A percentile compares a stretch with the other conserved stretches of the same genome.
Evolutionary conservation across 2,888 invertebrate species (phyloP).

Genomic region (Anoplius nigerrimus): DNA sequence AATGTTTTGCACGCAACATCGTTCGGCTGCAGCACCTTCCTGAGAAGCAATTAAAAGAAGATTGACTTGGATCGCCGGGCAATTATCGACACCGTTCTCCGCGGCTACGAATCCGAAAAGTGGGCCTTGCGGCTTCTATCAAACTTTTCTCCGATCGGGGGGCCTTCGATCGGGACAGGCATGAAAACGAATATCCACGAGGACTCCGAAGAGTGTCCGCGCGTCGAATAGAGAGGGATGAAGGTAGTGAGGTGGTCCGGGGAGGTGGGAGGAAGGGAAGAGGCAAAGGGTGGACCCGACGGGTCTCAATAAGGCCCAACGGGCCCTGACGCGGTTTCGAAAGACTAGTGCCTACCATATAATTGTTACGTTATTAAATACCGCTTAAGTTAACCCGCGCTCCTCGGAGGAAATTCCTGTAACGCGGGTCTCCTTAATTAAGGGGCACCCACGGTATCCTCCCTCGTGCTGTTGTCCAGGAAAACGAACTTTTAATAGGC

Average conservation of each 20-base stretch:
- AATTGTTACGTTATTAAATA: constrained; percentile 75
- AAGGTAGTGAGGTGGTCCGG: no score
- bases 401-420: constrained; percentile 54
- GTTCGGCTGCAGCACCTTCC: no score
- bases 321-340: constrained; percentile 50
- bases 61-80: constrained; percentile 48
- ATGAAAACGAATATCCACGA: no score
- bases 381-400: constrained; percentile 64
- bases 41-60: no score
- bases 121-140: constrained; percentile 42
- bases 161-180: no score
- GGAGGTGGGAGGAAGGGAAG: not conserved
- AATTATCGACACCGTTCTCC: constrained; percentile 53
- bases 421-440: constrained; percentile 61
- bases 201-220: no score
- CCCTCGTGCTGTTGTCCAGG: constrained; percentile 52
- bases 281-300: not conserved
- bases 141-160: constrained; percentile 53
- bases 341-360: constrained; percentile 69
- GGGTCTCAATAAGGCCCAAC: constrained; percentile 4
- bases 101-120: constrained; percentile 62
- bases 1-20: no score
- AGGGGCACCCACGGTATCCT: constrained; percentile 55
- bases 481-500: constrained; percentile 66
- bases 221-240: no score